phyloP scores from a whole-genome alignment of 2,113 vertebrate species.

The Siniperca chuatsi region DNA sequence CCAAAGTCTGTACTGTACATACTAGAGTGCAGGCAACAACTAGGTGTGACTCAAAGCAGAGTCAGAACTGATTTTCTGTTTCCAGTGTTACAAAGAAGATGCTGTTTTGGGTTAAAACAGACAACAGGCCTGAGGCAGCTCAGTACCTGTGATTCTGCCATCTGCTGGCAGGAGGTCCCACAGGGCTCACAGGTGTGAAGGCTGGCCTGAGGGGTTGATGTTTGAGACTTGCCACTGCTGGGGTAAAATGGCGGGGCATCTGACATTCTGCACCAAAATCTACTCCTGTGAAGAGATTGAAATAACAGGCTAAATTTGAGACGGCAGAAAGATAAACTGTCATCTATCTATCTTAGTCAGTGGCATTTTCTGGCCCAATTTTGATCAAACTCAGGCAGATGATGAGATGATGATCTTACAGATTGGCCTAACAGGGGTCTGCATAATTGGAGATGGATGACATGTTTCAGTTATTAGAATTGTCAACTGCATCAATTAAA shows the following conservation, averaged over 20 bases:
- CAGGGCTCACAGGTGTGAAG: slow-evolving; percentile 53
- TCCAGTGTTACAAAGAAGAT: slow-evolving; percentile 1
- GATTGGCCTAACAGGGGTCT: neutral
- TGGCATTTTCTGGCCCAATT: neutral
- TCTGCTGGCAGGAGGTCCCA: slow-evolving; percentile 60
- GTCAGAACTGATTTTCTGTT: slow-evolving; percentile 16
- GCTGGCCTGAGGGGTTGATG: slow-evolving; percentile 34
- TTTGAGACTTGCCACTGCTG: slow-evolving; percentile 42
- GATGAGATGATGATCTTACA: neutral
- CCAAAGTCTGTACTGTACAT: neutral
- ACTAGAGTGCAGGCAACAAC: neutral
- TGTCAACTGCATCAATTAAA: neutral
- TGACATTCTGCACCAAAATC: slow-evolving; percentile 61
- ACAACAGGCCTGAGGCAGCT: neutral
- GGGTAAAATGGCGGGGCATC: slow-evolving; percentile 46
- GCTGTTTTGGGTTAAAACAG: neutral
- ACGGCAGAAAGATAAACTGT: neutral
- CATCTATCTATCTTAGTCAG: neutral
- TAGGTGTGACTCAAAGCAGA: neutral
- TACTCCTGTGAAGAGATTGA: slow-evolving; percentile 50
- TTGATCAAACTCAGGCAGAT: neutral
- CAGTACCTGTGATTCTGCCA: slow-evolving; percentile 75
- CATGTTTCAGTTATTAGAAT: neutral
- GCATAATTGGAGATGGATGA: neutral
- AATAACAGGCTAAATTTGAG: neutral